Percentiles rank a stretch among this genome's conserved stretches.
These are phyloP conservation scores for Neodiprion pinetum DNA, from an alignment of 1,140 invertebrate species.

Conservation along the genomic window DNA sequence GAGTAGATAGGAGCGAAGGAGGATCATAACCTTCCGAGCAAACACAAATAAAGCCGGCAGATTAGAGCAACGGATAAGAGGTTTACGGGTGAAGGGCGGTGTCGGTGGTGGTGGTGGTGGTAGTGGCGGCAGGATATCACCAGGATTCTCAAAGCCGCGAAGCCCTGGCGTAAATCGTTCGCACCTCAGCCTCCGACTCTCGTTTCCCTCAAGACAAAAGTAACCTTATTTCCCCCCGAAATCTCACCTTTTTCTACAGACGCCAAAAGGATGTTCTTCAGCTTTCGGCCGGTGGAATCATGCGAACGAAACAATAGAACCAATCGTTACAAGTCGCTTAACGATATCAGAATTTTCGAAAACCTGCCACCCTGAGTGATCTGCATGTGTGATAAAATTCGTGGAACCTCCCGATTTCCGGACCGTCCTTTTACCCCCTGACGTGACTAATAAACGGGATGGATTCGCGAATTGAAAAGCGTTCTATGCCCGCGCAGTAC, in stretches of 20 bases:
- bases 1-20: constrained; percentile 45
- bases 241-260: too few relatives aligned
- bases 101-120: background rate
- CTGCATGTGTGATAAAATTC: too few relatives aligned
- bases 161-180: background rate
- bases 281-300: too few relatives aligned
- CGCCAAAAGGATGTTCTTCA: too few relatives aligned
- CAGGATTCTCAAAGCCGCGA: background rate
- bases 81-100: constrained; percentile 20
- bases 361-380: too few relatives aligned
- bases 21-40: constrained; percentile 53
- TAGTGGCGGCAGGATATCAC: background rate
- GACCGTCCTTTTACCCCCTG: background rate
- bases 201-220: too few relatives aligned
- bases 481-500: constrained; percentile 53
- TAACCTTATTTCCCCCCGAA: too few relatives aligned
- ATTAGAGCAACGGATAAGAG: constrained; percentile 39
- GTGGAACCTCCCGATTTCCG: too few relatives aligned
- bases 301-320: too few relatives aligned
- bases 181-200: background rate
- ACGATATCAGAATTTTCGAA: too few relatives aligned
- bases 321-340: too few relatives aligned
- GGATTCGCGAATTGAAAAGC: constrained; percentile 54
- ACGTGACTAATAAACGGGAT: constrained; percentile 57
- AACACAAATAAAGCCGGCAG: constrained; percentile 50